These are phyloP conservation scores for Botia almorhae DNA, from an alignment of 2,797 vertebrate species.

Conservation along the genomic window DNA sequence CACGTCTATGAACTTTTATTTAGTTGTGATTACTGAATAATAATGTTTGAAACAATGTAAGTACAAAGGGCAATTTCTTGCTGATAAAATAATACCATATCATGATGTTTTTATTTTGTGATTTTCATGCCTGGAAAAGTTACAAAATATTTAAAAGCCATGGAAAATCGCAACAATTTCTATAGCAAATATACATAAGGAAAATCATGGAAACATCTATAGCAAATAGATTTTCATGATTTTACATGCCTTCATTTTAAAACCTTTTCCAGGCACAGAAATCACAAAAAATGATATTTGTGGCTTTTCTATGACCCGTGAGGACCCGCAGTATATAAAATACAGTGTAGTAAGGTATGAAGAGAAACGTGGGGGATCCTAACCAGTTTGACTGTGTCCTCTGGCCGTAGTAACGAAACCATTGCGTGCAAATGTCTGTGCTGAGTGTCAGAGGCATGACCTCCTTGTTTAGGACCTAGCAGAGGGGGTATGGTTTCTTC, in stretches of 20 bases:
- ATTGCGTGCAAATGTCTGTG: slow-evolving; percentile 86
- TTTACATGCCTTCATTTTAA: too few species aligned
- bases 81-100: neutral
- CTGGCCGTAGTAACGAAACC: slow-evolving; percentile 86
- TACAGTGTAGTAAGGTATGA: slow-evolving; percentile 6
- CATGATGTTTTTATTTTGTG: too few species aligned
- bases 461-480: slow-evolving; percentile 52
- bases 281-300: neutral
- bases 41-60: too few species aligned
- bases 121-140: too few species aligned
- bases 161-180: too few species aligned
- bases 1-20: neutral
- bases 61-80: neutral
- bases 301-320: neutral
- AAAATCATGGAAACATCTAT: too few species aligned
- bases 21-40: neutral
- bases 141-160: too few species aligned
- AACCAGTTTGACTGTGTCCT: slow-evolving; percentile 91
- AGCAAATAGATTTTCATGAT: too few species aligned
- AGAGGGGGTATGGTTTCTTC: slow-evolving; percentile 58
- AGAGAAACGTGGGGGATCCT: slow-evolving; percentile 55
- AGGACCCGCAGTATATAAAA: neutral
- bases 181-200: too few species aligned
- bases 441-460: slow-evolving; percentile 59
- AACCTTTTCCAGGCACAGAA: too few species aligned